Evolutionary conservation across 2,797 vertebrate species (phyloP), one percentile per base, ranked within the genome.

Genomic region (Triplophysa bombifrons): DNA sequence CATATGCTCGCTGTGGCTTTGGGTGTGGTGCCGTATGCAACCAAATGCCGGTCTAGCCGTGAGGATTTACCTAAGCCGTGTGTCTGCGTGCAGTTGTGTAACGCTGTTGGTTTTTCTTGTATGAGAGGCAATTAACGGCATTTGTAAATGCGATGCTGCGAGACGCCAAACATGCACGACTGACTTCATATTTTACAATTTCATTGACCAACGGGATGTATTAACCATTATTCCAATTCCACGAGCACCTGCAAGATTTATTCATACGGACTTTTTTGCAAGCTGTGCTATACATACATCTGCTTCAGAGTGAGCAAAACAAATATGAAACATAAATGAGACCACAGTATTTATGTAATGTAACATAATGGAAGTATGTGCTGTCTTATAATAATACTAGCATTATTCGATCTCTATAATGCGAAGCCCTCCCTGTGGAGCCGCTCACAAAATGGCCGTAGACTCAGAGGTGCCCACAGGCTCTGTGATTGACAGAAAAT

Each of bases 371-470:
- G n/a, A 74, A 14, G 2, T n/a, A 48, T 22, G 27, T 61, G 17
- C 13, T 2, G 2, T 48, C 13, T 77, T 77, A 50, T 22, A 50
- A 71, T 72, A 41, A 44, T 61, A 20, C 4, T 25, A 53, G 20
- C 67, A 71, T 70, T 61, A 25, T 38, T 78, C n/a, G 51, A 41
- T 27, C 46, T 71, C 17, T 78, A 72, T 72, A 72, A 64, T 53
- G 27, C 14, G 11, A 71, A 71, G 20, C 27, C 7, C 30, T 72
- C 69, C 70, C 69, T 63, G 48, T 64, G 71, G 74, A 80, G 79
- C 44, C 16, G 68, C 75, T 81, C 78, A 80, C 83, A 84, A 86
- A 86, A 86, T 86, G 83, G 83, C 81, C 61, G 85, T 81, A 80
- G 72, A 69, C 48, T 70, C 81, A 82, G 74, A 80, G 75, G 72